phyloP scores from a whole-genome alignment of 2,797 vertebrate species.

The Manis pentadactyla region DNA sequence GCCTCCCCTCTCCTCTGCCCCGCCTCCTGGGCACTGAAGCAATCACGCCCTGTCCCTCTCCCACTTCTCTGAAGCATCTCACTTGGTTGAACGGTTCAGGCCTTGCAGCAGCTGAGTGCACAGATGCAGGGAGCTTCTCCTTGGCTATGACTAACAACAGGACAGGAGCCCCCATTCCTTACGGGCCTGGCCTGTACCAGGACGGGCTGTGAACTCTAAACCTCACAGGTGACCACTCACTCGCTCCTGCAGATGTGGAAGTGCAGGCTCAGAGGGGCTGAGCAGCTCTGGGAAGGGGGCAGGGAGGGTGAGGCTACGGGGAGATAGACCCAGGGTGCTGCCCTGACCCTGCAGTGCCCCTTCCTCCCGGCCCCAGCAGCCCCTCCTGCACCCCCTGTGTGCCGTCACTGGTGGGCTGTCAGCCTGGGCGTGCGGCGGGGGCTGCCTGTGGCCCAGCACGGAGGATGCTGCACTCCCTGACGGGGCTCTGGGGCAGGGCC shows the following conservation, averaged over 20 bases:
- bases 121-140: not conserved
- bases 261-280: no score
- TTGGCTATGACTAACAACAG: not conserved
- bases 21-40: not conserved
- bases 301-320: no score
- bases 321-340: no score
- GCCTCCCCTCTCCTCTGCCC: not conserved
- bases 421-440: rapidly evolving
- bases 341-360: no score
- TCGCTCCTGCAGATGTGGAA: not conserved
- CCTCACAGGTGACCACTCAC: no score
- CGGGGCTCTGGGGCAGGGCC: not conserved
- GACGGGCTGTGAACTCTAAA: not conserved
- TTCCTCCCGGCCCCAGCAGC: no score
- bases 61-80: not conserved
- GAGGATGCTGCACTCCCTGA: not conserved
- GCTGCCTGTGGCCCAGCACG: not conserved
- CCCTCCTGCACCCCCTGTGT: not conserved
- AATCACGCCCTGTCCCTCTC: not conserved
- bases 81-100: not conserved
- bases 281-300: no score
- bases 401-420: not conserved
- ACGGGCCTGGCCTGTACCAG: not conserved
- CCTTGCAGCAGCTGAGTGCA: no score
- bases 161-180: no score